Conservation (phyloP, 2,113 vertebrate species). For the Cygnus atratus region DNA sequence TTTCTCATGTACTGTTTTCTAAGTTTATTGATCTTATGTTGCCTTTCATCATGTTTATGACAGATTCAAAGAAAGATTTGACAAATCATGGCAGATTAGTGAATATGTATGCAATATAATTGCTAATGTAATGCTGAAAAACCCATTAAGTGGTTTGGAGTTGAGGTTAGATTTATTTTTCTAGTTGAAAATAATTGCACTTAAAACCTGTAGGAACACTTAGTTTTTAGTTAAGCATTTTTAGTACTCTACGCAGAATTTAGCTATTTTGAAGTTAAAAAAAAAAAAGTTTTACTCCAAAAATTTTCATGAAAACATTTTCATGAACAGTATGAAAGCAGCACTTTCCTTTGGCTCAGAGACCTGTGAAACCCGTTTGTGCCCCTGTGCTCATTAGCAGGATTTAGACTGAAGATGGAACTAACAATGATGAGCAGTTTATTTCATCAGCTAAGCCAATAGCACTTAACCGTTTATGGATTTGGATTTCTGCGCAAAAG, state of each 20-base stretch:
- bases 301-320: background rate
- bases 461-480: background rate
- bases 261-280: background rate
- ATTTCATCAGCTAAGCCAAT: background rate
- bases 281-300: background rate
- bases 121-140: slow-evolving; percentile 6
- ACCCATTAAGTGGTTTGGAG: background rate
- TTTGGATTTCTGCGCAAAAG: background rate
- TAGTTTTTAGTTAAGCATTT: background rate
- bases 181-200: background rate
- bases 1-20: background rate
- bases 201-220: background rate
- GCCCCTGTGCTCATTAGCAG: background rate
- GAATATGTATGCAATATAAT: background rate
- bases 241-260: background rate
- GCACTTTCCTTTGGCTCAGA: background rate
- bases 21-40: background rate
- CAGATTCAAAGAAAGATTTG: background rate
- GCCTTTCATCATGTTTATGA: background rate
- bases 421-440: background rate
- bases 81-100: background rate
- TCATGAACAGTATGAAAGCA: background rate
- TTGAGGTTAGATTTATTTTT: background rate
- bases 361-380: background rate
- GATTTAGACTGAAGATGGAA: background rate